Base-by-base conservation (phyloP, 2,113 vertebrate genomes). In the Craseonycteris thonglongyai region DNA sequence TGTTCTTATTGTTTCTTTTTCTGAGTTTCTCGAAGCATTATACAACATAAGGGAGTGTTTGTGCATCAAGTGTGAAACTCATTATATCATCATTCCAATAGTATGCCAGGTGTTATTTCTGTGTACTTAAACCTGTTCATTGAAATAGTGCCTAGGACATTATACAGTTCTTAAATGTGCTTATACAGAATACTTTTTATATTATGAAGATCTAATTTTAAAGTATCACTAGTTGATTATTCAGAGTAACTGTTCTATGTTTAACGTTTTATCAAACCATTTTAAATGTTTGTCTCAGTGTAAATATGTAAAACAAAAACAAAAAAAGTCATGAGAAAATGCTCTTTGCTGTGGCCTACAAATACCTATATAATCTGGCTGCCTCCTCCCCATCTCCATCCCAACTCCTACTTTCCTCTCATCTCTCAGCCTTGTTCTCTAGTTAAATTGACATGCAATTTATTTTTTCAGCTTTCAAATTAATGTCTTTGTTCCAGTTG, bases 21-120 rank as follows among this genome's bases (percentile, higher is more conserved):
- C 47, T 75, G 9, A 14, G 47, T 93, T 87, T 6, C 22, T 72
- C 33, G 71, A 68, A 40, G 3, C 7, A 42, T 65, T 87, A 75
- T 82, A 21, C 19, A 88, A 82, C 51, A 69, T 21, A 61, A 54
- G 9, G 13, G 35, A 66, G 2, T 56, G 2, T 82, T 76, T 33
- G 49, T 6, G 12, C 40, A 35, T 59, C 21, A 84, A 89, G 11
- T 54, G 12, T 84, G 28, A 88, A 88, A 42, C 40, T 49, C 21
- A n/a, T 76, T 86, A 33, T 59, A 54, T 35, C 7, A 78, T 83
- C 87, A 66, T 95, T 88, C 22, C 21, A 58, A 58, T 33, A 88
- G 56, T 54, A 72, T 12, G 45, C 38, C 45, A 58, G 45, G 15
- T 47, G 10, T 26, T 69, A 1, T 30, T 47, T 80, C 12, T 84